A percentile compares a stretch with the other conserved stretches of the same genome.
These are phyloP conservation scores for Pachycephus smyrnensis DNA, from an alignment of 2,888 invertebrate species.

Conservation along the genomic window DNA sequence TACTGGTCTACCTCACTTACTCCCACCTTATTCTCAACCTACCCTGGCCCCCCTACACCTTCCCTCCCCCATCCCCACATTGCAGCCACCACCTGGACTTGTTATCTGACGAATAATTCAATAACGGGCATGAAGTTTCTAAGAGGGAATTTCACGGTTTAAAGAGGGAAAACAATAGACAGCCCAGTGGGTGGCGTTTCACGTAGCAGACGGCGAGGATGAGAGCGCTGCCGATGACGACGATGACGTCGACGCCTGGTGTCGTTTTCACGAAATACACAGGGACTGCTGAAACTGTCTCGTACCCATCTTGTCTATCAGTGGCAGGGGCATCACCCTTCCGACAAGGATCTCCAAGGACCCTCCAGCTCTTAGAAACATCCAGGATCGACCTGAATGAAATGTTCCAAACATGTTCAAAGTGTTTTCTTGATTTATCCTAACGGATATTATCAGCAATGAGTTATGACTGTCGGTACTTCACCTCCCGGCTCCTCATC, in stretches of 20 bases:
- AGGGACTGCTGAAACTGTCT: neutral
- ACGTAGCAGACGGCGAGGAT: neutral
- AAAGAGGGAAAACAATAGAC: slow-evolving; percentile 47
- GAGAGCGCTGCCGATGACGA: neutral
- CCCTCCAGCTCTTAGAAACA: neutral
- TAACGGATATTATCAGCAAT: neutral
- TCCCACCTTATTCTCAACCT: neutral
- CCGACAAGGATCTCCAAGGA: neutral
- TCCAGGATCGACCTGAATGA: neutral
- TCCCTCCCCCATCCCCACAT: neutral
- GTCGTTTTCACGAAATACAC: neutral
- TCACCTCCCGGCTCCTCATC: no score
- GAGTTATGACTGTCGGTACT: neutral
- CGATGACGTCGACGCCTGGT: neutral
- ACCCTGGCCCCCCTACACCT: neutral
- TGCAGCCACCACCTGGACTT: slow-evolving; percentile 28
- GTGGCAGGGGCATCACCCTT: neutral
- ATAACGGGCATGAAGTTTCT: slow-evolving; percentile 56
- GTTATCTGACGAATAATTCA: slow-evolving; percentile 65
- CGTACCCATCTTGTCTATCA: neutral
- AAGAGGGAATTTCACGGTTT: slow-evolving; percentile 53
- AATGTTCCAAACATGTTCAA: no score
- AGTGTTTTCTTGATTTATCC: no score
- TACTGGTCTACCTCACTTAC: neutral
- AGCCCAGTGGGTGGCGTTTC: neutral